phyloP scores from a whole-genome alignment of 2,113 vertebrate species.

The Macquaria australasica region DNA sequence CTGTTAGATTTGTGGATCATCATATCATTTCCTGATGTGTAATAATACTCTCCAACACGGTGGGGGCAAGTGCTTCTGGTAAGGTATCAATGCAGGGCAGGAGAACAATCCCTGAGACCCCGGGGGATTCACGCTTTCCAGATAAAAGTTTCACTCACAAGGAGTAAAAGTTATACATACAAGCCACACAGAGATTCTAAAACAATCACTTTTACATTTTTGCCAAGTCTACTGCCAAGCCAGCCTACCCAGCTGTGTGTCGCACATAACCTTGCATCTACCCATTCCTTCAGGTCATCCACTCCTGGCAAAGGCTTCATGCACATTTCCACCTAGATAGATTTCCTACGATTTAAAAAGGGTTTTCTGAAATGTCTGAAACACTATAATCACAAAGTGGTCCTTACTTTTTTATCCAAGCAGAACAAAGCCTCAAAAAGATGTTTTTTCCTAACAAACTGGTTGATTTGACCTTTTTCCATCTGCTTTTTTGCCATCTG shows the following conservation, averaged over 20 bases:
- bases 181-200: background rate
- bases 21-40: background rate
- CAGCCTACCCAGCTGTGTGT: background rate
- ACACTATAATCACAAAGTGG: background rate
- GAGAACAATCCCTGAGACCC: background rate
- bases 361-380: background rate
- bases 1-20: background rate
- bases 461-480: background rate
- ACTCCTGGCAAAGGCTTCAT: background rate
- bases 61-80: background rate
- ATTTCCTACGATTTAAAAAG: background rate
- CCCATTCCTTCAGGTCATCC: background rate
- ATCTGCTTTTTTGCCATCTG: background rate
- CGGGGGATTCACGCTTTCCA: background rate
- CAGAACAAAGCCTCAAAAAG: background rate
- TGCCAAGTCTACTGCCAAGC: background rate
- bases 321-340: background rate
- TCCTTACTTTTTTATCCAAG: background rate
- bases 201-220: background rate
- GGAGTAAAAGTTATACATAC: background rate
- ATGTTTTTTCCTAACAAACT: background rate
- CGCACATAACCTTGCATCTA: background rate
- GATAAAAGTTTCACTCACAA: background rate
- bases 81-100: background rate
- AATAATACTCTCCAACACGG: background rate